Percentiles rank a stretch among this genome's conserved stretches.
phyloP scores from a whole-genome alignment of 2,797 vertebrate species.

The Tachyglossus aculeatus region DNA sequence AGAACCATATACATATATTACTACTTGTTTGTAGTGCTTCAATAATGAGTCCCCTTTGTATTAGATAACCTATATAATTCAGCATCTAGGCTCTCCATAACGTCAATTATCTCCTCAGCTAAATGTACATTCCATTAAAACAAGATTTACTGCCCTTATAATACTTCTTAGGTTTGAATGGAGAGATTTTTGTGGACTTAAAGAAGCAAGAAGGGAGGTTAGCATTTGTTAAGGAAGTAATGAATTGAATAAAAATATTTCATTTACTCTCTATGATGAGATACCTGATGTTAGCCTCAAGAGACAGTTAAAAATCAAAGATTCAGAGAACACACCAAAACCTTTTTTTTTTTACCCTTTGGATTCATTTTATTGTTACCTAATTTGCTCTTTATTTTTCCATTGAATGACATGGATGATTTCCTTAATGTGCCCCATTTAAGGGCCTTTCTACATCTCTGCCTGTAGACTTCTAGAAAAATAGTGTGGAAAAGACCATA shows the following conservation, averaged over 20 bases:
- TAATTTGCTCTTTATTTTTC: slow-evolving; percentile 49
- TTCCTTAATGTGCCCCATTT: slow-evolving; percentile 27
- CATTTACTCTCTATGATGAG: slow-evolving; percentile 56
- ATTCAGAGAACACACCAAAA: no score
- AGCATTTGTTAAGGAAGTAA: slow-evolving; percentile 61
- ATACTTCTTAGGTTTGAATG: slow-evolving; percentile 68
- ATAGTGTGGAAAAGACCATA: slow-evolving; percentile 40
- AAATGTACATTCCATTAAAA: slow-evolving; percentile 80
- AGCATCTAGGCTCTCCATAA: slow-evolving; percentile 74
- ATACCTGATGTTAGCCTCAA: slow-evolving; percentile 48
- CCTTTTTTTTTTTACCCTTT: no score
- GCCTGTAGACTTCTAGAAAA: slow-evolving; percentile 27
- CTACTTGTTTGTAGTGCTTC: slow-evolving; percentile 81
- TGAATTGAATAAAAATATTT: slow-evolving; percentile 61
- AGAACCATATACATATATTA: slow-evolving; percentile 84
- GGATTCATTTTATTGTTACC: slow-evolving; percentile 47
- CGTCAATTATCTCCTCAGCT: slow-evolving; percentile 85
- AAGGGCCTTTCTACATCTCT: slow-evolving; percentile 27
- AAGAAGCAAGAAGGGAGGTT: slow-evolving; percentile 59
- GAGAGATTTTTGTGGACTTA: slow-evolving; percentile 71
- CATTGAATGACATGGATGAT: slow-evolving; percentile 37
- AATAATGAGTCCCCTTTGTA: slow-evolving; percentile 85
- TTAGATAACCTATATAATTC: slow-evolving; percentile 79
- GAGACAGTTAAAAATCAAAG: slow-evolving; percentile 44
- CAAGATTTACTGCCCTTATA: slow-evolving; percentile 75